Evolutionary conservation across 2,113 vertebrate genomes (phyloP).

Genomic region (Cebus imitator): DNA sequence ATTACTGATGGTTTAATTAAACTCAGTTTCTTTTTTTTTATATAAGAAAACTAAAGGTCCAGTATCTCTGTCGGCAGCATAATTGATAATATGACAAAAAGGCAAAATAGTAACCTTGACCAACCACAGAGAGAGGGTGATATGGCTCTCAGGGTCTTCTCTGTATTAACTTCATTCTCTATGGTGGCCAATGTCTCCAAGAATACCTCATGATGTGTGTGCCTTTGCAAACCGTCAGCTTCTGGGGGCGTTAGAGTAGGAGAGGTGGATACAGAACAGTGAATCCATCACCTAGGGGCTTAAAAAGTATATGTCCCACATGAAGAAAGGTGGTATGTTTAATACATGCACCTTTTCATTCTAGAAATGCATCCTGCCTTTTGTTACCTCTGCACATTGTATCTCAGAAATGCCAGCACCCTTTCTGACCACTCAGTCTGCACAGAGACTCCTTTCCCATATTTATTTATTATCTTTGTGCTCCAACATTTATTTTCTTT

Average conservation of each 20-base stretch:
- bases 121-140: slow-evolving; percentile 64
- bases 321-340: background rate
- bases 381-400: background rate
- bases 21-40: slow-evolving; percentile 86
- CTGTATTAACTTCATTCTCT: background rate
- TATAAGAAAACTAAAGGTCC: slow-evolving; percentile 89
- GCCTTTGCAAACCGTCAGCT: background rate
- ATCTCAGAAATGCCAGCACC: background rate
- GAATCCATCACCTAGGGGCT: background rate
- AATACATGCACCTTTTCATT: background rate
- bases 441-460: background rate
- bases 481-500: background rate
- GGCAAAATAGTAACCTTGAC: slow-evolving; percentile 93
- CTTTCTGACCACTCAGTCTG: background rate
- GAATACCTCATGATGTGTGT: background rate
- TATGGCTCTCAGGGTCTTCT: slow-evolving; percentile 25
- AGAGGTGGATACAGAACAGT: background rate
- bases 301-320: background rate
- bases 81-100: slow-evolving; percentile 91
- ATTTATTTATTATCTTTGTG: background rate
- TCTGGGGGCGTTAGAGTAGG: background rate
- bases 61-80: slow-evolving; percentile 90
- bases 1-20: slow-evolving; percentile 98
- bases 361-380: background rate
- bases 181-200: background rate